Percentiles rank a stretch among this genome's conserved stretches.
These are phyloP conservation scores for Nothoprocta perdicaria DNA, from an alignment of 2,113 vertebrate genomes.

Conservation along the genomic window DNA sequence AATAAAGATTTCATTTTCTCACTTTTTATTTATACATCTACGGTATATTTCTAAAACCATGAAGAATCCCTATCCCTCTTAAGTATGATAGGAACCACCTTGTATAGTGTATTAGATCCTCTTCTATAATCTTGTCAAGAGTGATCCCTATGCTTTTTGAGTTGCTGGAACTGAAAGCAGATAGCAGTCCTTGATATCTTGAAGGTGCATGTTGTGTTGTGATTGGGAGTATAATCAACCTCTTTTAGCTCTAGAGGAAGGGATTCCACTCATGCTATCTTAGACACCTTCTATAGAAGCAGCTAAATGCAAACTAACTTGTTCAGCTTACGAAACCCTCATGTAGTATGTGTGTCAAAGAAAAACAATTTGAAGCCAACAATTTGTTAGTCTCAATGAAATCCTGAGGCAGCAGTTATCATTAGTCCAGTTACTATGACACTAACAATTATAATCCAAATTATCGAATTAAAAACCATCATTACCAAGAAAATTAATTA, in stretches of 20 bases:
- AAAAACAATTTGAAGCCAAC: neutral
- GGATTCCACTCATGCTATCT: neutral
- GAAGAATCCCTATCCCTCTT: neutral
- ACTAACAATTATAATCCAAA: neutral
- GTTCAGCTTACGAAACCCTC: neutral
- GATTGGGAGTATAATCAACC: neutral
- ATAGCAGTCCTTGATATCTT: neutral
- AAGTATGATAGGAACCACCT: neutral
- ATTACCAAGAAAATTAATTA: neutral
- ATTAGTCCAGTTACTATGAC: neutral
- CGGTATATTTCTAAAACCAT: neutral
- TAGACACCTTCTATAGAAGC: neutral
- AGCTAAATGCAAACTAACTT: neutral
- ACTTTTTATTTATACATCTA: neutral
- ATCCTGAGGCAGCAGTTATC: neutral
- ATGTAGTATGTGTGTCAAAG: neutral
- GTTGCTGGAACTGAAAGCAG: neutral
- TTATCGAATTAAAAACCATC: neutral
- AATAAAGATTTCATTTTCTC: neutral
- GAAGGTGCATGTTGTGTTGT: neutral
- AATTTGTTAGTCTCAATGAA: neutral
- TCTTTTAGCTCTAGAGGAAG: neutral
- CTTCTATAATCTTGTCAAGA: neutral
- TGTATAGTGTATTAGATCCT: neutral
- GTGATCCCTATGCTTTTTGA: neutral